phyloP scores from a whole-genome alignment of 2,113 vertebrate genomes.

The Chloropsis cyanopogon region DNA sequence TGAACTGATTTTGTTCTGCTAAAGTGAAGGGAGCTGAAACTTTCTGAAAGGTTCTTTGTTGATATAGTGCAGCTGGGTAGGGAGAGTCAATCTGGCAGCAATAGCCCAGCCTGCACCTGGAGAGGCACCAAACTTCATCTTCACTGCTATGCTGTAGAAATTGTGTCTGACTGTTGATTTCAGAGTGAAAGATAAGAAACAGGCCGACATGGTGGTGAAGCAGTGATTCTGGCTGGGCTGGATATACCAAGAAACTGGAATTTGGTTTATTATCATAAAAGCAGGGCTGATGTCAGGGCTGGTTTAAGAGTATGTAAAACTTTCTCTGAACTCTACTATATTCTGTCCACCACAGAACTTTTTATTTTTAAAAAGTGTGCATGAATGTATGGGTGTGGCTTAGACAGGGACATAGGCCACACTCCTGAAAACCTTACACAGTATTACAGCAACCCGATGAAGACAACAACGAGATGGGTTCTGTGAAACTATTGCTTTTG shows the following conservation, averaged over 20 bases:
- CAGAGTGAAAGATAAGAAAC: background rate
- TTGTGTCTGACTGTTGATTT: background rate
- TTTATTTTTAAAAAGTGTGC: background rate
- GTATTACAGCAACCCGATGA: background rate
- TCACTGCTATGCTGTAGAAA: fast-evolving
- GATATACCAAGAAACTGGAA: fast-evolving
- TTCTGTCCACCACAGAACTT: background rate
- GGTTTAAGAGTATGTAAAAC: background rate
- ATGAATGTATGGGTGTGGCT: background rate
- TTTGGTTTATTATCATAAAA: background rate
- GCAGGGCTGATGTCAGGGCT: background rate
- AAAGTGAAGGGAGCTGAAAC: background rate
- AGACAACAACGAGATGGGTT: background rate
- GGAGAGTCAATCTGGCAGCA: background rate
- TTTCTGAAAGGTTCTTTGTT: background rate
- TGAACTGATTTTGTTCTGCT: background rate
- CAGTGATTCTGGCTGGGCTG: background rate
- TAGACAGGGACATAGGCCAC: background rate
- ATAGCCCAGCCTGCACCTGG: background rate
- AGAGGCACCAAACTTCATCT: background rate
- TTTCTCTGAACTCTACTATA: background rate
- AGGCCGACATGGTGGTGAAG: fast-evolving
- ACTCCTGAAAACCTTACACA: background rate
- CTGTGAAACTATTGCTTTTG: background rate
- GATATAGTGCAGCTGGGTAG: background rate